A percentile compares a stretch with the other conserved stretches of the same genome.
Conservation (phyloP, 2,113 vertebrate genomes). For the Mus spicilegus region DNA sequence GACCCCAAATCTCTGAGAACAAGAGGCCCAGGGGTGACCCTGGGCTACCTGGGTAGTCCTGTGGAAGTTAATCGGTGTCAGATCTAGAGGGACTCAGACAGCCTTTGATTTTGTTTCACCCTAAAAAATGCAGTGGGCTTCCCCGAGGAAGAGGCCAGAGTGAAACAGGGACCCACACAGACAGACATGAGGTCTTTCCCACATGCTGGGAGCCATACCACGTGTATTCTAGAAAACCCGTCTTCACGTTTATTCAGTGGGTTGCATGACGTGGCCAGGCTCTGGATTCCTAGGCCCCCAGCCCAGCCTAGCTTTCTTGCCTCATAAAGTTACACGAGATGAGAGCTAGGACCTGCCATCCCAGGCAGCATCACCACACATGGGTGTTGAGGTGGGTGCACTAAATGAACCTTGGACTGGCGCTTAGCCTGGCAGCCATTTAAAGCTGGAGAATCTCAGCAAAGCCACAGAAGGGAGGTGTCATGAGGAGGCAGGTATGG, state of each 20-base stretch:
- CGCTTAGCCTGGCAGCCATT: not conserved
- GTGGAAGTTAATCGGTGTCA: not conserved
- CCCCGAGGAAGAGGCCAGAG: not conserved
- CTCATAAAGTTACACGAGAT: not conserved
- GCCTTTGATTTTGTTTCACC: not conserved
- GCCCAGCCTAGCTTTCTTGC: not conserved
- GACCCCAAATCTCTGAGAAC: not conserved
- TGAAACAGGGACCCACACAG: not conserved
- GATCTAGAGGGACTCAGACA: no score
- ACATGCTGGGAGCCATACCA: not conserved
- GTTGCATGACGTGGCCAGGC: rapidly evolving
- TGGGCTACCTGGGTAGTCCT: not conserved
- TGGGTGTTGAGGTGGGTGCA: not conserved
- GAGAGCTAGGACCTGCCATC: no score
- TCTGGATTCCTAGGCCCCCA: not conserved
- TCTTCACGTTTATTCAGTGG: not conserved
- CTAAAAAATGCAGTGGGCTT: no score
- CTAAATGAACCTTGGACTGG: not conserved
- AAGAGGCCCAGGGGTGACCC: not conserved
- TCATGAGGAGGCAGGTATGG: not conserved
- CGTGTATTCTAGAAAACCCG: not conserved
- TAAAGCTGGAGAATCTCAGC: not conserved
- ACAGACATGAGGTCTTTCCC: not conserved
- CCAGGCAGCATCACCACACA: no score
- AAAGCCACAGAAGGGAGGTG: not conserved